These are phyloP conservation scores for Dynastes maya DNA, from an alignment of 2,888 invertebrate species.

Conservation along the genomic window DNA sequence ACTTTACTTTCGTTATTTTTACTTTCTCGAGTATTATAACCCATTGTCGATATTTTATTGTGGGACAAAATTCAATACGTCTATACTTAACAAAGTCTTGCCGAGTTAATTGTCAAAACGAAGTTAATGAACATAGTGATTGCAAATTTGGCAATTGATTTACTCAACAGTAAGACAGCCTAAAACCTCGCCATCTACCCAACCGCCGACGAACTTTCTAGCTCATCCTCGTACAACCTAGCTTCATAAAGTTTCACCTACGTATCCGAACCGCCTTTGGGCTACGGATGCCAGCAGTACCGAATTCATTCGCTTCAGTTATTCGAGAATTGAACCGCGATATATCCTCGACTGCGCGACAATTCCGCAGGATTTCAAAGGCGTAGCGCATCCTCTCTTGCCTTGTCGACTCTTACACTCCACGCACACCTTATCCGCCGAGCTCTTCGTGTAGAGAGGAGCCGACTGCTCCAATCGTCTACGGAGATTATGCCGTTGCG, in stretches of 20 bases:
- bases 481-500: constrained; percentile 38
- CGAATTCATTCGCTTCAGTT: constrained; percentile 31
- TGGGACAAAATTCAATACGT: too few species aligned
- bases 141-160: too few species aligned
- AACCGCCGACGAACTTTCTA: too few species aligned
- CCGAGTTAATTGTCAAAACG: too few species aligned
- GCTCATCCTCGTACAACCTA: neutral
- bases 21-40: too few species aligned
- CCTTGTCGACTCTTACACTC: constrained; percentile 13
- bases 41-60: too few species aligned
- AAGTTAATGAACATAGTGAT: too few species aligned
- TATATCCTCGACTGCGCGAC: constrained; percentile 19
- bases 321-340: constrained; percentile 39
- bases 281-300: neutral
- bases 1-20: too few species aligned
- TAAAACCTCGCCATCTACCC: too few species aligned
- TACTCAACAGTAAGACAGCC: too few species aligned
- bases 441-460: neutral
- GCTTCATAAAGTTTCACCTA: neutral
- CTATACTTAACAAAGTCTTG: too few species aligned
- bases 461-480: neutral
- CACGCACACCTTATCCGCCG: neutral
- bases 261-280: neutral
- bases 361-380: constrained; percentile 44
- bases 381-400: constrained; percentile 1